phyloP scores from a whole-genome alignment of 1,140 invertebrate species.

The Andrena cerasifolii region DNA sequence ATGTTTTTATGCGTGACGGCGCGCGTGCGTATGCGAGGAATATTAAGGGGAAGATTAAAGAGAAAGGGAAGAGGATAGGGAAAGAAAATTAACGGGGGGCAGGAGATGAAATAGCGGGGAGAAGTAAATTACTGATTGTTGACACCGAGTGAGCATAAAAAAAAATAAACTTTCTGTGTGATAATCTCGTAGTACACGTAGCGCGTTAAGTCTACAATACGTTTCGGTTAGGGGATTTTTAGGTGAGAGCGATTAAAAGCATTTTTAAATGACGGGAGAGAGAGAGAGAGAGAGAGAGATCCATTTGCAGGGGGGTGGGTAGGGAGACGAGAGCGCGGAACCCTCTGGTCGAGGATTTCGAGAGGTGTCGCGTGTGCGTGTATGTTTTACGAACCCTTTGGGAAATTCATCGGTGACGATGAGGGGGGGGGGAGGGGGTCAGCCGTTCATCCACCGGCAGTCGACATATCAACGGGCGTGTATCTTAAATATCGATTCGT shows the following conservation, averaged over 20 bases:
- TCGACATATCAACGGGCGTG: slow-evolving; percentile 61
- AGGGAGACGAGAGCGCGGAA: slow-evolving; percentile 43
- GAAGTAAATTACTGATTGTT: slow-evolving; percentile 78
- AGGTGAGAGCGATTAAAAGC: slow-evolving; percentile 51
- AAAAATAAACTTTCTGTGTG: slow-evolving; percentile 81
- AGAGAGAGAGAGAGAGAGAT: slow-evolving; percentile 15
- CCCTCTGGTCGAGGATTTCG: slow-evolving; percentile 57
- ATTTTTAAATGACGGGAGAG: slow-evolving; percentile 23
- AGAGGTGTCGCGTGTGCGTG: slow-evolving; percentile 61
- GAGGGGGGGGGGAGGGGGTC: too few relatives aligned
- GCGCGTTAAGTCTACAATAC: slow-evolving; percentile 69
- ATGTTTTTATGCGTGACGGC: slow-evolving; percentile 74
- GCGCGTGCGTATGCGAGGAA: slow-evolving; percentile 61
- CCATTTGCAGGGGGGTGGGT: slow-evolving; percentile 37
- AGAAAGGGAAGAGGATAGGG: slow-evolving; percentile 64
- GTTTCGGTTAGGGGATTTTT: slow-evolving; percentile 62
- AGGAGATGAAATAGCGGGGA: slow-evolving; percentile 47
- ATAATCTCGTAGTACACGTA: slow-evolving; percentile 79
- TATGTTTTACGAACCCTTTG: slow-evolving; percentile 18
- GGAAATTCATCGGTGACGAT: slow-evolving; percentile 35
- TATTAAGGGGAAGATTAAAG: slow-evolving; percentile 57
- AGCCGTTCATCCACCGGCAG: not conserved
- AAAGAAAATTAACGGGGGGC: slow-evolving; percentile 51
- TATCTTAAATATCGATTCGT: slow-evolving; percentile 47
- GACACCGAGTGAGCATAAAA: slow-evolving; percentile 78